Evolutionary conservation across 2,888 invertebrate species (phyloP).

Genomic region (Chrysolina haemoptera): DNA sequence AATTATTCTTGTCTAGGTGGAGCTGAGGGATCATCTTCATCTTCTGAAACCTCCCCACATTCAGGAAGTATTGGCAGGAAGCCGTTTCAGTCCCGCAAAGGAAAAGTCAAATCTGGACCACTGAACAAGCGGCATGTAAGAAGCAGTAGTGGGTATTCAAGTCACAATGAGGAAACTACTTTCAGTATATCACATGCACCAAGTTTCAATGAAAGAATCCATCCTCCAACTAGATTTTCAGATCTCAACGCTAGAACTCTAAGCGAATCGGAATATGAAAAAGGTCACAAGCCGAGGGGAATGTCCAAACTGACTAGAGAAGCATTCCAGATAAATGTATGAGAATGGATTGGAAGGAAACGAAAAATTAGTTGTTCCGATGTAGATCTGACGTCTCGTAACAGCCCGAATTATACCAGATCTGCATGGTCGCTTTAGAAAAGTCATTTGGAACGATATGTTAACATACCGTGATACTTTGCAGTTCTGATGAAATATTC

Average conservation of each 20-base stretch:
- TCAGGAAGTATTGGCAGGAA: constrained; percentile 75
- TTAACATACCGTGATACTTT: no score
- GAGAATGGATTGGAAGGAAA: constrained; percentile 20
- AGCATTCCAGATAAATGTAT: constrained; percentile 85
- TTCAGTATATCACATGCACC: constrained; percentile 87
- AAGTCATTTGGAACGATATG: neutral
- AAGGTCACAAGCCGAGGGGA: constrained; percentile 69
- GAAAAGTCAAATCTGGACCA: constrained; percentile 75
- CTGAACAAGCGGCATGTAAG: constrained; percentile 81
- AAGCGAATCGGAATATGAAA: constrained; percentile 70
- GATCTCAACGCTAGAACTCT: constrained; percentile 74
- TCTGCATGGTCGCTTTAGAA: neutral
- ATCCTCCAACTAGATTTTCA: constrained; percentile 90
- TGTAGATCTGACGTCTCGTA: neutral
- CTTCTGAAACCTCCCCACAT: constrained; percentile 84
- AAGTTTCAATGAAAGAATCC: constrained; percentile 87
- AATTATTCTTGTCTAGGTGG: constrained; percentile 70
- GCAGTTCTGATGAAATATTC: no score
- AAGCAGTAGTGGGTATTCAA: constrained; percentile 86
- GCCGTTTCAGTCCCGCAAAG: constrained; percentile 77
- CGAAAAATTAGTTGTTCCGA: neutral
- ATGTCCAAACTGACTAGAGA: constrained; percentile 73
- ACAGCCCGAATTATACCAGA: neutral
- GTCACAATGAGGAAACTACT: constrained; percentile 89
- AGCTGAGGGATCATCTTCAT: constrained; percentile 84